A percentile compares a stretch with the other conserved stretches of the same genome.
These are phyloP conservation scores for Lagopus muta DNA, from an alignment of 2,113 vertebrate genomes.

Conservation along the genomic window DNA sequence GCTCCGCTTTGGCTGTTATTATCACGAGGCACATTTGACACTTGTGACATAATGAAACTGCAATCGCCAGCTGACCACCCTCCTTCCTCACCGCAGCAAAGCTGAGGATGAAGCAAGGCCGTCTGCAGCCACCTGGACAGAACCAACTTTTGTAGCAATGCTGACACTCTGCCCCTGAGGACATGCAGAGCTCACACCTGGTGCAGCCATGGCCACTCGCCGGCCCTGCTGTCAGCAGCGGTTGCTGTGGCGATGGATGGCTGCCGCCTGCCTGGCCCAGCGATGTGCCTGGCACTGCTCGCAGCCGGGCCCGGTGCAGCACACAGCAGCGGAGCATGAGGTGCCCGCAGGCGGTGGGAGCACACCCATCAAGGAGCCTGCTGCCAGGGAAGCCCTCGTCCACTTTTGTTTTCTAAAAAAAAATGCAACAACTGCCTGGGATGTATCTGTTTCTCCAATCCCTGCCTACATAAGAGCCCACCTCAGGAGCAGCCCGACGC, in stretches of 20 bases:
- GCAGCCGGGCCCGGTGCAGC: no score
- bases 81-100: conserved; percentile 28
- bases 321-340: no score
- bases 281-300: not conserved
- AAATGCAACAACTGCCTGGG: not conserved
- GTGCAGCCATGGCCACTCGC: not conserved
- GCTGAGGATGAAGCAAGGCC: conserved; percentile 10
- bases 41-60: conserved; percentile 55
- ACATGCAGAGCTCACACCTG: not conserved
- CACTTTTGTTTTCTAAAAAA: not conserved
- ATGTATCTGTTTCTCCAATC: conserved; percentile 32
- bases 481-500: conserved; percentile 15
- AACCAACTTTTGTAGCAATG: not conserved
- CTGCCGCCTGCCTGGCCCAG: not conserved
- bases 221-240: not conserved
- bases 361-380: not conserved
- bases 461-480: conserved; percentile 39
- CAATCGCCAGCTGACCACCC: not conserved
- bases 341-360: not conserved
- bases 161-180: not conserved
- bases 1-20: conserved; percentile 56
- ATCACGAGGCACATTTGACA: conserved; percentile 17
- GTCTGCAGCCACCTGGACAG: not conserved
- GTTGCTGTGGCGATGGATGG: conserved; percentile 7
- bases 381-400: not conserved